Base-by-base conservation (phyloP, 2,797 vertebrate species). In the Poeciliopsis infans region DNA sequence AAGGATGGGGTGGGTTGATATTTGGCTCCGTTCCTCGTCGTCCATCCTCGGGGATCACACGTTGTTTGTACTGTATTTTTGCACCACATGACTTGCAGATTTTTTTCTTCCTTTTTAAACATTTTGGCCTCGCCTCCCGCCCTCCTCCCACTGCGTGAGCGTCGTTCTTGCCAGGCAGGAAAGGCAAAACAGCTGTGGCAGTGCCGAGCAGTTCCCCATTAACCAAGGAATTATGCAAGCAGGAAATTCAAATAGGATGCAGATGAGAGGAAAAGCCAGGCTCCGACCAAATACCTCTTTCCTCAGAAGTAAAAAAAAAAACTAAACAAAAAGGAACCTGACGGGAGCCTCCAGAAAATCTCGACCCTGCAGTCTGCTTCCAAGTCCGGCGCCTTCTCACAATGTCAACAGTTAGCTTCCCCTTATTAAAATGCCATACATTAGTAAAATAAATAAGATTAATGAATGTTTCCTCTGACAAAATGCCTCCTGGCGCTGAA, bases 161-260 rank as follows among this genome's bases (percentile, higher is more conserved):
- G 39, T 3, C 64, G 25, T 15, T 83, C 79, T 82, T 77, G 90
- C 92, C 90, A 92, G 85, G 87, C 87, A 90, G 90, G 85, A 90
- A 92, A 92, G 80, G 82, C 85, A 39, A 93, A 93, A 83, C 92
- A 93, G 91, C 91, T 93, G 91, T 90, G 90, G 82, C 84, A 53
- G 85, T 71, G 85, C 87, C 75, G 86, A 87, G 88, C 88, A 77
- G 84, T 80, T 90, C 90, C 61, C 87, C 88, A 93, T 94, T 93
- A 93, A 92, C 92, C 74, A 0, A 77, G 75, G 80, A 91, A 91
- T 93, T 92, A 94, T 93, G 93, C 93, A 93, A 93, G 91, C 93
- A 94, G 94, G 92, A 93, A 92, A 94, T 94, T 94, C 90, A 94
- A 88, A 92, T 94, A 83, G 93, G 92, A 93, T 93, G 93, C 92